A percentile compares a stretch with the other conserved stretches of the same genome.
These are phyloP conservation scores for Drosophila hamatofila DNA, from an alignment of 2,888 invertebrate species.

Conservation along the genomic window DNA sequence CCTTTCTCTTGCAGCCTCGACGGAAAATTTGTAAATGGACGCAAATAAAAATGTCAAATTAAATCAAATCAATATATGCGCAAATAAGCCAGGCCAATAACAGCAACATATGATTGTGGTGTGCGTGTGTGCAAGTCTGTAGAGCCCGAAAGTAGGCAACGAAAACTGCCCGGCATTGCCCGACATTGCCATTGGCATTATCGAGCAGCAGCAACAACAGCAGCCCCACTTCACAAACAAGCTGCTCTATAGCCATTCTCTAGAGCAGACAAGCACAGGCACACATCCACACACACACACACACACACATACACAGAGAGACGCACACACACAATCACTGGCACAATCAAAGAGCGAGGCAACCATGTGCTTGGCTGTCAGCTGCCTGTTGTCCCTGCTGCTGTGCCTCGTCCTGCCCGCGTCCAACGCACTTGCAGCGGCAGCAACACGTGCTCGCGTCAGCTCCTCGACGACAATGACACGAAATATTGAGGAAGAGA, in stretches of 20 bases:
- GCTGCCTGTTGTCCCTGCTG: slow-evolving; percentile 57
- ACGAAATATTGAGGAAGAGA: slow-evolving; percentile 85
- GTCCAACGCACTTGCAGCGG: slow-evolving; percentile 66
- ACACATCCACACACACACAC: slow-evolving; percentile 8
- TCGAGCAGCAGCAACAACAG: slow-evolving; percentile 12
- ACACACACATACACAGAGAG: background rate
- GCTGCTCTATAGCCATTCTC: slow-evolving; percentile 20
- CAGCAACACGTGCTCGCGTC: slow-evolving; percentile 78
- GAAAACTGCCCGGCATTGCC: slow-evolving; percentile 31
- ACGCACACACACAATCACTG: slow-evolving; percentile 1
- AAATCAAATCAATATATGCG: slow-evolving; percentile 53
- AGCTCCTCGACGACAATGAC: slow-evolving; percentile 83
- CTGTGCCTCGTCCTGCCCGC: slow-evolving; percentile 68
- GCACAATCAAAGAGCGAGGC: slow-evolving; percentile 42
- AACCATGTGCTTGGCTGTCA: slow-evolving; percentile 63
- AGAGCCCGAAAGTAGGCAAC: slow-evolving; percentile 43
- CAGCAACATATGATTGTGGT: slow-evolving; percentile 28
- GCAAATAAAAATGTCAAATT: slow-evolving; percentile 52
- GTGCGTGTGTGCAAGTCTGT: slow-evolving; percentile 33
- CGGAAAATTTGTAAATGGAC: slow-evolving; percentile 33
- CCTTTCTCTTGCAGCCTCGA: slow-evolving; percentile 26
- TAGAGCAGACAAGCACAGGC: slow-evolving; percentile 11
- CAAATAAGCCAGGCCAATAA: slow-evolving; percentile 36
- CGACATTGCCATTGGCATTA: slow-evolving; percentile 35
- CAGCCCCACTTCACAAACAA: slow-evolving; percentile 29